phyloP scores from a whole-genome alignment of 2,797 vertebrate species.

The Enteromius trimaculatus region DNA sequence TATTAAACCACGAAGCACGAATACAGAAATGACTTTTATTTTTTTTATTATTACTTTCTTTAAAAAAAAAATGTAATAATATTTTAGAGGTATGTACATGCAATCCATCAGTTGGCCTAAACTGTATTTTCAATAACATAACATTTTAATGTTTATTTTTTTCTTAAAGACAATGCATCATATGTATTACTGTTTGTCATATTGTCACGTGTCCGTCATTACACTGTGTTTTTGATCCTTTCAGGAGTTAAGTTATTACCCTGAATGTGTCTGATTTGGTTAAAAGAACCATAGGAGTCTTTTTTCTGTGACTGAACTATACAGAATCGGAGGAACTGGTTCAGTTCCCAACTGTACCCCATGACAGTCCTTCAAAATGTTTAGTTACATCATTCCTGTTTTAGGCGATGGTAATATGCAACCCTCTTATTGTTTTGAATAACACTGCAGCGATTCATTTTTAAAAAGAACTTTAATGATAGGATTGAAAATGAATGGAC shows the following conservation, averaged over 20 bases:
- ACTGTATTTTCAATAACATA: neutral
- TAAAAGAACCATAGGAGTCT: neutral
- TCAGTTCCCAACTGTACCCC: neutral
- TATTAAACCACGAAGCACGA: neutral
- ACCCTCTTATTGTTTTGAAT: neutral
- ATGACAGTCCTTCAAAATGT: neutral
- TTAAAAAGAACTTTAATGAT: neutral
- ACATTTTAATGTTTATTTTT: neutral
- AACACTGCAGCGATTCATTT: neutral
- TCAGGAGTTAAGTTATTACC: neutral
- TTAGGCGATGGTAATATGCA: neutral
- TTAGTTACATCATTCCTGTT: neutral
- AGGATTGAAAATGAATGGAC: neutral
- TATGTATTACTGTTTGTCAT: neutral
- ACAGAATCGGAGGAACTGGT: neutral
- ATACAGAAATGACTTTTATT: neutral
- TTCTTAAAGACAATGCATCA: neutral
- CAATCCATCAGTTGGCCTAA: neutral
- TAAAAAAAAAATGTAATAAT: neutral
- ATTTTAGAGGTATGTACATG: neutral
- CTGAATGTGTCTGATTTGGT: neutral
- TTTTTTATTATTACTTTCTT: neutral
- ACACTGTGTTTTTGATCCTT: neutral
- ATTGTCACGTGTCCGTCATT: neutral
- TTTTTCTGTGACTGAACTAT: neutral